Evolutionary conservation across 1,140 invertebrate genomes (phyloP).

Genomic region (Lucilia sericata): DNA sequence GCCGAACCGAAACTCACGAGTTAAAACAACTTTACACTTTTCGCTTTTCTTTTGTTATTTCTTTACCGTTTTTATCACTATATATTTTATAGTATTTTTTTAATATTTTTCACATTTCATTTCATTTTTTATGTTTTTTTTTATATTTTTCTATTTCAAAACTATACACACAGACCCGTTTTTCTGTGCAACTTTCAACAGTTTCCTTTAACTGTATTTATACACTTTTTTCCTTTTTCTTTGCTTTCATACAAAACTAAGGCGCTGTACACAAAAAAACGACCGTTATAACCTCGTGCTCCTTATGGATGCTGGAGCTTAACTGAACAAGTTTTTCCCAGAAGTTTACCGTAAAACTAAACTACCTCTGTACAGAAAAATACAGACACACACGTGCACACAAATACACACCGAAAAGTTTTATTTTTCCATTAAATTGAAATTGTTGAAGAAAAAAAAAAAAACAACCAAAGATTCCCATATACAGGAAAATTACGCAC

Average conservation of each 20-base stretch:
- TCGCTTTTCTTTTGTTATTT: background rate
- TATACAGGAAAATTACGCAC: constrained; percentile 12
- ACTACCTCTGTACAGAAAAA: constrained; percentile 25
- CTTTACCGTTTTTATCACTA: background rate
- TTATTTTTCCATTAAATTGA: background rate
- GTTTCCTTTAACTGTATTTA: too few relatives aligned
- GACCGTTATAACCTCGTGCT: constrained; percentile 40
- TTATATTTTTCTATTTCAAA: background rate
- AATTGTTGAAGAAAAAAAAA: background rate
- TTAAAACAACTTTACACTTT: background rate
- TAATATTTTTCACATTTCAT: background rate
- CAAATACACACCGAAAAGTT: background rate
- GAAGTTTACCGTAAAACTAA: constrained; percentile 39
- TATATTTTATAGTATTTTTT: background rate
- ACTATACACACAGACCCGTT: background rate
- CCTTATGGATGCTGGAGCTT: constrained; percentile 41
- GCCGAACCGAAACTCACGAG: background rate
- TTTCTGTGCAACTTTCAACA: constrained; percentile 13
- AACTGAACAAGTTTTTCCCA: constrained; percentile 42
- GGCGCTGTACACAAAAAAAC: background rate
- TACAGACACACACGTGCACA: background rate
- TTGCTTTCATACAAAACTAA: background rate
- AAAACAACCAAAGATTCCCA: background rate
- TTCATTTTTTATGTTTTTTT: background rate
- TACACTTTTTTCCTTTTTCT: background rate